Base-by-base conservation (phyloP, 2,113 vertebrate genomes). In the Nesoenas mayeri region DNA sequence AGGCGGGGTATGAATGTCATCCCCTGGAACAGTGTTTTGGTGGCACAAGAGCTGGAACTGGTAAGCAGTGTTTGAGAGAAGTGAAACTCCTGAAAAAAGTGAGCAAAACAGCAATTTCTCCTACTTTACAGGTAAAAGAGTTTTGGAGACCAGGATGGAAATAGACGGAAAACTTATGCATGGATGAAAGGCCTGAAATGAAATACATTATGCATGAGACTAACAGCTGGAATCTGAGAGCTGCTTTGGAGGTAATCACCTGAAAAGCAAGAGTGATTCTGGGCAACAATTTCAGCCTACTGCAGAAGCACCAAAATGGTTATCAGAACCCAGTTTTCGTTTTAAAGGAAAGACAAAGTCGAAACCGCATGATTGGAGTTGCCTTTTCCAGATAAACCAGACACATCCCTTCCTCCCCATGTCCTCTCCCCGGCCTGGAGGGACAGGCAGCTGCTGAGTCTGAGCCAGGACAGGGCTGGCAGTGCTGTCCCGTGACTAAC, bases 171-270 rank as follows among this genome's bases (percentile, higher is more conserved):
- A 97, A 93, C 86, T 85, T 90, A 91, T 62, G 87, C 79, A 79
- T n/a, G 74, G 80, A 93, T 92, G 93, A 93, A 95, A 98, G 91
- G 93, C 78, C 92, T 79, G 88, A 97, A 96, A 97, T 96, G 82
- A 94, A 94, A 97, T 97, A 38, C 85, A 97, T 98, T 96, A 98
- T 97, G 96, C 91, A 95, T 97, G 97, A 94, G 91, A 92, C 53
- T 85, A 94, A 95, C 96, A 95, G 97, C 25, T 95, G 96, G 96
- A 97, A 94, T 85, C 87, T 86, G 92, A 96, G 95, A 97, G 53
- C 82, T 93, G 89, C 96, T 97, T 47, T 75, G 94, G 50, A 95
- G 91, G 95, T 85, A 96, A 94, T 94, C 82, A 93, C 92, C 74
- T 85, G 94, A 96, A 96, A 94, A 94, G 78, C 24, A 15, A 84